A percentile compares a stretch with the other conserved stretches of the same genome.
Conservation (phyloP, 2,113 vertebrate species). For the Pachypanchax playfairii region DNA sequence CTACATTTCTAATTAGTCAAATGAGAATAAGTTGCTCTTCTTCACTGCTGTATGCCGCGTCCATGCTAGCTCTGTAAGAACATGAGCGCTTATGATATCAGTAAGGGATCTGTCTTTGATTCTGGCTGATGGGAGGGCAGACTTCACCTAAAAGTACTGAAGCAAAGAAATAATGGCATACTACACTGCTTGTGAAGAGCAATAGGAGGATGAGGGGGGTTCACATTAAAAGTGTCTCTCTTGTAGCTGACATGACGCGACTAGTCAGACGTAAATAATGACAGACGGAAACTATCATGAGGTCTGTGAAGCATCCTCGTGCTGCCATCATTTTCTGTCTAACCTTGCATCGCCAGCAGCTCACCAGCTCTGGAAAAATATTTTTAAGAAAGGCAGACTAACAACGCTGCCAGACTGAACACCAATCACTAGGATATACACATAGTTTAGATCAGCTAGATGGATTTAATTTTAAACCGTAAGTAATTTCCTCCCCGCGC, state of each 20-base stretch:
- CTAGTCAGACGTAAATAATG: constrained; percentile 99
- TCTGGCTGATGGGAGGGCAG: constrained; percentile 89
- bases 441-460: constrained; percentile 84
- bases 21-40: constrained; percentile 57
- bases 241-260: constrained; percentile 98
- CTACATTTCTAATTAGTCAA: constrained; percentile 58
- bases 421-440: constrained; percentile 84
- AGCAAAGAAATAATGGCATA: constrained; percentile 96
- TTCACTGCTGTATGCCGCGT: constrained; percentile 37
- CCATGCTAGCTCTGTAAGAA: constrained; percentile 79
- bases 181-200: constrained; percentile 84
- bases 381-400: constrained; percentile 95
- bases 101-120: constrained; percentile 87
- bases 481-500: constrained; percentile 56
- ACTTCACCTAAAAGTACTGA: constrained; percentile 96
- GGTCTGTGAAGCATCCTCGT: constrained; percentile 98
- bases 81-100: constrained; percentile 85
- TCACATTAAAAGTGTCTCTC: constrained; percentile 91
- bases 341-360: constrained; percentile 95
- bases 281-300: constrained; percentile 99
- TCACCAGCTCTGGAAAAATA: constrained; percentile 90
- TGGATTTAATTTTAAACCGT: constrained; percentile 72
- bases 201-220: constrained; percentile 82
- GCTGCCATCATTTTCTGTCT: constrained; percentile 96
- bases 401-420: constrained; percentile 90